Percentiles rank a stretch among this genome's conserved stretches.
Evolutionary conservation across 2,797 vertebrate genomes (phyloP).

Genomic region (Semotilus atromaculatus): DNA sequence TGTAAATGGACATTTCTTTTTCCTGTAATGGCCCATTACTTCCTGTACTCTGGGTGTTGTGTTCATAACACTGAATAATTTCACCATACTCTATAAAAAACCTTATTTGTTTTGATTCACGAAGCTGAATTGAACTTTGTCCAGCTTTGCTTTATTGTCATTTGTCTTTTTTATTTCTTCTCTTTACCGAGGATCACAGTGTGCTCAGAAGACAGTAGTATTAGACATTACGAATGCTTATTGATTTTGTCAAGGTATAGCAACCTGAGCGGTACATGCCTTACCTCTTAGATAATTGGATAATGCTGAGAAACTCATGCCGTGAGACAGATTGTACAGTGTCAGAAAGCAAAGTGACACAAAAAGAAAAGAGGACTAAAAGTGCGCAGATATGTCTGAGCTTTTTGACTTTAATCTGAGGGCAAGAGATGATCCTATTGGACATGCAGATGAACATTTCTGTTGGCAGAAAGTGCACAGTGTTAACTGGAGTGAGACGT

Average conservation of each 20-base stretch:
- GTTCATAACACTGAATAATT: constrained; percentile 20
- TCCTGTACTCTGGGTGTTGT: constrained; percentile 6
- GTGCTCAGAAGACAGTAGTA: neutral
- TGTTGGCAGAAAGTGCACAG: neutral
- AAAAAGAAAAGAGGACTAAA: constrained; percentile 20
- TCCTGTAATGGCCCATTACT: constrained; percentile 5
- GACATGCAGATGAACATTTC: constrained; percentile 41
- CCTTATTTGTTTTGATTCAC: constrained; percentile 27
- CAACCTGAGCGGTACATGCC: constrained; percentile 10
- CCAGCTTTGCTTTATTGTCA: constrained; percentile 8
- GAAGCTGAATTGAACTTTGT: neutral
- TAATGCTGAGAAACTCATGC: constrained; percentile 20
- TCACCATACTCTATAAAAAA: constrained; percentile 15
- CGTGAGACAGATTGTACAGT: constrained; percentile 9
- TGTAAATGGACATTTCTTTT: neutral
- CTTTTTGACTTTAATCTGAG: constrained; percentile 28
- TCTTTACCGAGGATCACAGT: neutral
- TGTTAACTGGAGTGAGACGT: constrained; percentile 42
- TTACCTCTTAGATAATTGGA: constrained; percentile 25
- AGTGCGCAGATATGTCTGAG: neutral
- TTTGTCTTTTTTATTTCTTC: constrained; percentile 11
- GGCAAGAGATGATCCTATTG: constrained; percentile 33
- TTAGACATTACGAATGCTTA: neutral
- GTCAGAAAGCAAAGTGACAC: constrained; percentile 32
- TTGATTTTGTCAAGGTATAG: constrained; percentile 13